Base-by-base conservation (phyloP, 2,797 vertebrate species). In the Gymnothorax reevesii region DNA sequence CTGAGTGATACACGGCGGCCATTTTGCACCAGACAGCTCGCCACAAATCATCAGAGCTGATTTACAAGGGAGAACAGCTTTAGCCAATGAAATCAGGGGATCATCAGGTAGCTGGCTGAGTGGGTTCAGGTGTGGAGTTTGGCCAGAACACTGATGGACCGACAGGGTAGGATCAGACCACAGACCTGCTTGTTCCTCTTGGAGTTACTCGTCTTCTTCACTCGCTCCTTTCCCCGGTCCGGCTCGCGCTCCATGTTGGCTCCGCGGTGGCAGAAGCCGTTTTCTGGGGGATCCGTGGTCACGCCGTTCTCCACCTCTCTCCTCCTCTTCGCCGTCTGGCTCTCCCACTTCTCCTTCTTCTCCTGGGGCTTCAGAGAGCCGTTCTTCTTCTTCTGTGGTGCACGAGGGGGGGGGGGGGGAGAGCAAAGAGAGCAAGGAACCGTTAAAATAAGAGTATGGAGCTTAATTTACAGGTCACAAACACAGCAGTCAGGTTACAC, bases 111-210 rank as follows among this genome's bases (percentile, higher is more conserved):
- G 33, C 33, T 42, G 2, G 33, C 33, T 42, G 33, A 42, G 33
- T 42, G 33, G 33, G 33, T 42, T 42, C 33, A 59, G 15, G 57
- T 15, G 15, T 15, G 7, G 7, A 8, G 57, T 8, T 8, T 59
- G 57, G 15, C 57, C 49, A 49, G 60, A 55, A 25, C 52, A 52
- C 12, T 59, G 49, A 86, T 75, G 64, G 12, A 82, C 42, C 80
- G n/a, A 27, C 8, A 27, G 15, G 25, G 20, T 17, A 27, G 57
- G 3, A 33, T 12, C 8, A 4, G 12, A 17, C 49, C 75, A 92
- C 96, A 94, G 92, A 99, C 98, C 97, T 97, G 97, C 91, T 98
- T 97, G 91, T 96, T 95, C 88, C 97, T 96, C 95, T 99, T 99
- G 90, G 97, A 95, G 9, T 98, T 98, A 0, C 96, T 95, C 92